Conservation (phyloP, 2,113 vertebrate genomes). For the Vicugna pacos region DNA sequence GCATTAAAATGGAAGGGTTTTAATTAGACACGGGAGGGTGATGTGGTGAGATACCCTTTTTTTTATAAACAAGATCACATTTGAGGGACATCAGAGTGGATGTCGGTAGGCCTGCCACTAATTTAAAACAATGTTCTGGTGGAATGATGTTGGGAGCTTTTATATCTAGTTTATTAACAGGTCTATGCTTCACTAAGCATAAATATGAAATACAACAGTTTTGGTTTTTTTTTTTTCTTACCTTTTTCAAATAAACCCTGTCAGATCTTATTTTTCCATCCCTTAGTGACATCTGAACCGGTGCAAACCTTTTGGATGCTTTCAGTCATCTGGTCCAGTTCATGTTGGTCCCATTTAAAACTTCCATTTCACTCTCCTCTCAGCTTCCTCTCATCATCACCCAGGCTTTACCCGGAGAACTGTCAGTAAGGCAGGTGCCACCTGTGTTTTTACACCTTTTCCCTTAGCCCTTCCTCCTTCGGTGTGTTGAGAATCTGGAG, state of each 20-base stretch:
- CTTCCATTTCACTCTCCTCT: not conserved
- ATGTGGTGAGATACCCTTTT: not conserved
- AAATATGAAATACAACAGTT: not conserved
- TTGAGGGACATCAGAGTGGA: not conserved
- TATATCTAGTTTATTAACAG: not conserved
- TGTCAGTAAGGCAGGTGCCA: not conserved
- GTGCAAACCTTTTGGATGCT: rapidly evolving
- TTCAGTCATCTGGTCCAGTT: not conserved
- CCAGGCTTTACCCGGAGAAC: not conserved
- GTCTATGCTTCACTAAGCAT: not conserved
- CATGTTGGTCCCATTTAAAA: not conserved
- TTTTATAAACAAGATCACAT: not conserved
- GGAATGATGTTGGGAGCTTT: not conserved
- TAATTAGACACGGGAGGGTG: not conserved
- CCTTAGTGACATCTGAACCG: not conserved
- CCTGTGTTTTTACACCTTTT: rapidly evolving
- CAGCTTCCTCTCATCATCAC: not conserved
- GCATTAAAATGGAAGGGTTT: not conserved
- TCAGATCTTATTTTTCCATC: not conserved
- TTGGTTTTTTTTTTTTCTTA: not conserved
- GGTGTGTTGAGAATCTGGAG: not conserved
- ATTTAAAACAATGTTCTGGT: not conserved
- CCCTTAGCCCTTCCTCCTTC: rapidly evolving
- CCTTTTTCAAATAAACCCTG: not conserved
- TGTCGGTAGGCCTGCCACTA: not conserved